Conservation (phyloP, 2,888 invertebrate genomes). For the Trichacis sp. region DNA sequence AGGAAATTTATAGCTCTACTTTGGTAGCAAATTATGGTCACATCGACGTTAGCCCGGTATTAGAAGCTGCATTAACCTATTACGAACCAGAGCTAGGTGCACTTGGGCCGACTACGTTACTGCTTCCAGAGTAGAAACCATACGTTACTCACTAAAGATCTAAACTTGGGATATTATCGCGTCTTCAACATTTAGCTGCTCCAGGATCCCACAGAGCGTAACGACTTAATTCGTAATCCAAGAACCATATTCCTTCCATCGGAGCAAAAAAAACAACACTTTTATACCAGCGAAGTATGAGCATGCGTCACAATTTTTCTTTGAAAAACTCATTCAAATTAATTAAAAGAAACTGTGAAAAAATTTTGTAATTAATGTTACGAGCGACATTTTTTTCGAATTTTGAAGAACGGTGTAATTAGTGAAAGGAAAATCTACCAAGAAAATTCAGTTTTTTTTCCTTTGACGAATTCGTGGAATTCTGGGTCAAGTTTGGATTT, state of each 20-base stretch:
- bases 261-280: no score
- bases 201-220: not conserved
- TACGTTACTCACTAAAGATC: not conserved
- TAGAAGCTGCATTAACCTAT: slow-evolving; percentile 3
- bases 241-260: not conserved
- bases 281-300: no score
- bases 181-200: not conserved
- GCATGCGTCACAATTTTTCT: no score
- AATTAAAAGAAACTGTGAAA: no score
- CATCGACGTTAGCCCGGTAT: not conserved
- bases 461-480: no score
- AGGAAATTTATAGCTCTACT: not conserved
- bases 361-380: no score
- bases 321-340: no score
- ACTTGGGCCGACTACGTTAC: not conserved
- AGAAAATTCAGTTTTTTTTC: no score
- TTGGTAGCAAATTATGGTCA: not conserved
- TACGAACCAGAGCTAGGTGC: not conserved
- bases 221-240: not conserved
- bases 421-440: no score
- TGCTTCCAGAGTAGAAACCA: not conserved
- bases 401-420: no score
- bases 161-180: not conserved
- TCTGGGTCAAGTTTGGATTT: no score
- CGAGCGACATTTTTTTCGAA: no score